Conservation (phyloP, 2,113 vertebrate genomes). For the Sisor rabdophorus region DNA sequence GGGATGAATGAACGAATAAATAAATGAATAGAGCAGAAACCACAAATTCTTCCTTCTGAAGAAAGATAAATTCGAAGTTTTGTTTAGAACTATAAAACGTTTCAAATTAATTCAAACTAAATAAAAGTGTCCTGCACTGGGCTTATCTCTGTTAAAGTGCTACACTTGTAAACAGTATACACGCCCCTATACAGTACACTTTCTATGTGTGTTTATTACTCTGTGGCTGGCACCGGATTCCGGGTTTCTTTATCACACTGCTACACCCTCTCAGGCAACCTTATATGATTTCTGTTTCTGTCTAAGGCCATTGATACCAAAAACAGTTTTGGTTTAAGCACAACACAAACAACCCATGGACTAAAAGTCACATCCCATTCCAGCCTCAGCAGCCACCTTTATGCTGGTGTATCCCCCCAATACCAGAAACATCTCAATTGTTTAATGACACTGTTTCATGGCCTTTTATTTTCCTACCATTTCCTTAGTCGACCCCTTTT, state of each 20-base stretch:
- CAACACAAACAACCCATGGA: neutral
- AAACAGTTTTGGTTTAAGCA: neutral
- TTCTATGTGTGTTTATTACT: constrained; percentile 3
- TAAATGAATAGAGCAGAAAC: too few relatives aligned
- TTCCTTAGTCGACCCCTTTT: neutral
- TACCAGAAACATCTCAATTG: neutral
- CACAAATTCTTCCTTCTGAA: neutral
- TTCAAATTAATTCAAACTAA: too few relatives aligned
- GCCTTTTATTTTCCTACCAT: neutral
- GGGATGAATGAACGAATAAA: too few relatives aligned
- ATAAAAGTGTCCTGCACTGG: neutral
- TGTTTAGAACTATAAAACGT: too few relatives aligned
- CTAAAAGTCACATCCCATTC: neutral
- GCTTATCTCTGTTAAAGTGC: neutral
- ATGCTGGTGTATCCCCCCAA: neutral
- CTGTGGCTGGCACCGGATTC: neutral
- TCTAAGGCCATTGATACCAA: neutral
- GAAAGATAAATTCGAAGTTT: neutral
- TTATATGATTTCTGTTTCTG: neutral
- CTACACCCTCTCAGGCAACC: neutral
- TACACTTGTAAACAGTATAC: neutral
- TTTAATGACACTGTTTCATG: neutral
- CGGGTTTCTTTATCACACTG: neutral
- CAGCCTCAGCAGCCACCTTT: neutral
- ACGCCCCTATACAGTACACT: neutral